A percentile compares a stretch with the other conserved stretches of the same genome.
Evolutionary conservation across 2,113 vertebrate genomes (phyloP).

Genomic region (Melanerpes formicivorus): DNA sequence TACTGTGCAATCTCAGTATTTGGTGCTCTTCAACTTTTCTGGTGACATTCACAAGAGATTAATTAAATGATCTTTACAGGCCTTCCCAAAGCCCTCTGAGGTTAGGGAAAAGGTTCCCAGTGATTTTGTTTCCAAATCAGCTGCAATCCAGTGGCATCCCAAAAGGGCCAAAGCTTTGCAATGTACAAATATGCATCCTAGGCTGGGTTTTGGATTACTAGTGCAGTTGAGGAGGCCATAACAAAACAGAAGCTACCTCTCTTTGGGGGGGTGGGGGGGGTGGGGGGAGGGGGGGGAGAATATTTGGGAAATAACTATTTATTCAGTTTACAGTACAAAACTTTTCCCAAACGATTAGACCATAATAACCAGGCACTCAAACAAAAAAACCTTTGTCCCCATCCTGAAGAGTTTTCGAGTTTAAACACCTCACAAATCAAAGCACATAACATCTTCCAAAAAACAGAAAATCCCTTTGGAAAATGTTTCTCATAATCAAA

Average conservation of each 20-base stretch:
- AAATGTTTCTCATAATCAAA: slow-evolving; percentile 62
- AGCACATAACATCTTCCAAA: slow-evolving; percentile 26
- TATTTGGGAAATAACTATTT: neutral
- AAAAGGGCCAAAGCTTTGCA: neutral
- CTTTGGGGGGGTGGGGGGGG: too few species aligned
- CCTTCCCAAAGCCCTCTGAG: neutral
- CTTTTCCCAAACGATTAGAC: neutral
- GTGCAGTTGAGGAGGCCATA: neutral
- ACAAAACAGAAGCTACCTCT: neutral
- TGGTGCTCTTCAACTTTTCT: neutral
- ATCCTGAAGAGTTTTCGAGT: neutral
- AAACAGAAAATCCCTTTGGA: slow-evolving; percentile 58
- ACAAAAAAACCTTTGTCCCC: neutral
- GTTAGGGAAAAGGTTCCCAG: neutral
- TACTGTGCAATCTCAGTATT: neutral
- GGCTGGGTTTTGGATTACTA: neutral
- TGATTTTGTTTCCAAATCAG: neutral
- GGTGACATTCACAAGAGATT: neutral
- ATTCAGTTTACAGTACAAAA: neutral
- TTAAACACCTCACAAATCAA: slow-evolving; percentile 21
- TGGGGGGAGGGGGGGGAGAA: too few species aligned
- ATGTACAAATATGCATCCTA: neutral
- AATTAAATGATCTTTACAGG: neutral
- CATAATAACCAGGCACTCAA: neutral
- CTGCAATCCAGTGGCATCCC: neutral